These are phyloP conservation scores for Setipinna tenuifilis DNA, from an alignment of 2,797 vertebrate genomes.

Conservation along the genomic window DNA sequence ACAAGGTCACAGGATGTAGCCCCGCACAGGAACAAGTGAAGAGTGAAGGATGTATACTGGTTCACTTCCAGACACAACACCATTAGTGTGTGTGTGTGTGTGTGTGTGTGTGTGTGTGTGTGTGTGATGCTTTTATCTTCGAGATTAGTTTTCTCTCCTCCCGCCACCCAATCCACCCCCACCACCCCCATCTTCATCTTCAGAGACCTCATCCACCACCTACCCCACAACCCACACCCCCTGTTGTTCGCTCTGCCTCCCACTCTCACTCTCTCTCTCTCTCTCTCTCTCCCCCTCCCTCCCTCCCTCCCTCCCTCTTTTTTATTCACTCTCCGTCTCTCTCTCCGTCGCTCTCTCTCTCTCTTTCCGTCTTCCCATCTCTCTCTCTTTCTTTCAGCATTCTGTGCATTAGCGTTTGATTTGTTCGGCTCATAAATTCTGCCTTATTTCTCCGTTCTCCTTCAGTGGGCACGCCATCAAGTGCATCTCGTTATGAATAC, in stretches of 20 bases:
- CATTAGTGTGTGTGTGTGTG: background rate
- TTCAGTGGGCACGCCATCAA: background rate
- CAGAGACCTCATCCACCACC: background rate
- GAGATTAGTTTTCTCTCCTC: background rate
- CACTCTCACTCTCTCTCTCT: too few relatives aligned
- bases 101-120: conserved; percentile 4
- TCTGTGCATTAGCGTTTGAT: conserved; percentile 19
- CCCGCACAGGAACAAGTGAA: background rate
- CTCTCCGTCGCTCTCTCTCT: too few relatives aligned
- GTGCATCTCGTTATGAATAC: conserved; percentile 7
- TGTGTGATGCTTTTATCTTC: background rate
- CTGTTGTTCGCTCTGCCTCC: background rate
- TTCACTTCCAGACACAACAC: conserved; percentile 7
- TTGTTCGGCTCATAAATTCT: conserved; percentile 17
- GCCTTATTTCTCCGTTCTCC: conserved; percentile 17
- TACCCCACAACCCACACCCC: too few relatives aligned
- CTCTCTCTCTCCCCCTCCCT: too few relatives aligned
- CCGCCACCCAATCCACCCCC: background rate
- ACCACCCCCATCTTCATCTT: background rate
- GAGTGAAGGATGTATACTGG: background rate
- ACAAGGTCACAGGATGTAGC: conserved; percentile 11
- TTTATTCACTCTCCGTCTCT: background rate
- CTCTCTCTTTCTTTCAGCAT: background rate
- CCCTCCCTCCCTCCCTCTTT: too few relatives aligned
- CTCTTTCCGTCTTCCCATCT: too few relatives aligned